Evolutionary conservation across 2,888 invertebrate genomes (phyloP), one percentile per base, ranked within the genome.

Genomic region (Norana najaformis): DNA sequence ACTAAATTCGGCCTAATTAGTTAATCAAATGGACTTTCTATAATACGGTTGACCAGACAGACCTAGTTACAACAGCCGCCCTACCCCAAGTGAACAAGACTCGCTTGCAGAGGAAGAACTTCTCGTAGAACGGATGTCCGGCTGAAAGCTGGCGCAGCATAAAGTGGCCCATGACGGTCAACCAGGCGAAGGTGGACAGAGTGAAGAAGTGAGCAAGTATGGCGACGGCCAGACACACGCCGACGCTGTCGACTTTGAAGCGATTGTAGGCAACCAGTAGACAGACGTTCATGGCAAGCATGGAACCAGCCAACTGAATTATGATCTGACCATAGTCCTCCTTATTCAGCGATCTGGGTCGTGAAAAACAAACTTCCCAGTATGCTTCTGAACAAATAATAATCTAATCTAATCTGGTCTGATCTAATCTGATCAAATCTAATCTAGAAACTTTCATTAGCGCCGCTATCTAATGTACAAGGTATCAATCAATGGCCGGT

Each of bases 241-340:
- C 35, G 36, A 91, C 90, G 39, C 90, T 91, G n/a, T 89, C 88
- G 39, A 91, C 90, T 88, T 90, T 53, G 88, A 88, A 41, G 18
- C 90, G 90, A 88, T 91, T 90, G 88, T 90, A 91, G 88, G 91
- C 91, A 18, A 91, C 47, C 88, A 92, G 88, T 34, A 92, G 82
- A 39, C 91, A 89, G 83, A 91, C 90, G 89, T 92, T 90, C 88
- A 91, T 90, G 35, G 90, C 88, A n/a, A 91, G 89, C 91, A 92
- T 91, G 89, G 91, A 90, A 35, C 85, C 82, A 47, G 88, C 37
- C 89, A 92, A 82, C 91, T 91, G 92, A 23, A 92, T 85, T 13
- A 92, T 85, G 23, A 90, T 90, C 89, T 92, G 92, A 69, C 92
- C 91, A 30, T 89, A 92, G 30, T 90, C 91, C 88, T 91, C 89